These are phyloP conservation scores for Phacellophora camtschatica DNA, from an alignment of 30 jellyfish, hydroid and myxozoan species.

Conservation along the genomic window DNA sequence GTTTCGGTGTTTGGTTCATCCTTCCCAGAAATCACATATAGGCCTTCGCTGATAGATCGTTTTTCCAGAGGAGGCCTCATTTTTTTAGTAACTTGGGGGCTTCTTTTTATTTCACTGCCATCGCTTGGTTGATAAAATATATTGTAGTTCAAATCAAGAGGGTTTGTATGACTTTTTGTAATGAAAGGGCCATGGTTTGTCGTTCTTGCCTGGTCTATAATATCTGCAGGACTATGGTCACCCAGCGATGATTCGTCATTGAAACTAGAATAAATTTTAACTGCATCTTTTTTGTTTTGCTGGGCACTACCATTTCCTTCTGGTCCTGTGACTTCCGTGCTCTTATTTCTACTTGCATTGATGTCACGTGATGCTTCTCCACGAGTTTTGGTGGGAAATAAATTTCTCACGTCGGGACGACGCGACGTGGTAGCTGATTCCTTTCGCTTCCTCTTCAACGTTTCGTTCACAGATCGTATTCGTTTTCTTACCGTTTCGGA, in stretches of 20 bases:
- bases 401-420: constrained; percentile 56
- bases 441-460: constrained; percentile 58
- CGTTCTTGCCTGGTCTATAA: not conserved
- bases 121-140: not conserved
- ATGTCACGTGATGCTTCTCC: not conserved
- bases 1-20: not conserved
- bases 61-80: constrained; percentile 46
- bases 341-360: not conserved
- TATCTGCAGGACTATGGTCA: not conserved
- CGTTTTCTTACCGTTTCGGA: constrained; percentile 92
- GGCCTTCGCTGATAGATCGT: constrained; percentile 36
- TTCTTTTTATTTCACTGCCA: not conserved
- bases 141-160: not conserved
- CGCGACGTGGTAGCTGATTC: constrained; percentile 19
- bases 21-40: not conserved
- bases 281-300: not conserved
- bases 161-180: not conserved
- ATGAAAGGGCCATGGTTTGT: not conserved
- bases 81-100: not conserved
- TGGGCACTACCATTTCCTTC: too few relatives aligned
- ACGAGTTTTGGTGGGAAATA: constrained; percentile 56
- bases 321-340: not conserved
- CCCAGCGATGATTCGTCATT: not conserved
- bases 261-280: not conserved
- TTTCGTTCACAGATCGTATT: constrained; percentile 85